Evolutionary conservation across 2,113 vertebrate genomes (phyloP), one percentile per base, ranked within the genome.

Genomic region (Prochilodus magdalenae): DNA sequence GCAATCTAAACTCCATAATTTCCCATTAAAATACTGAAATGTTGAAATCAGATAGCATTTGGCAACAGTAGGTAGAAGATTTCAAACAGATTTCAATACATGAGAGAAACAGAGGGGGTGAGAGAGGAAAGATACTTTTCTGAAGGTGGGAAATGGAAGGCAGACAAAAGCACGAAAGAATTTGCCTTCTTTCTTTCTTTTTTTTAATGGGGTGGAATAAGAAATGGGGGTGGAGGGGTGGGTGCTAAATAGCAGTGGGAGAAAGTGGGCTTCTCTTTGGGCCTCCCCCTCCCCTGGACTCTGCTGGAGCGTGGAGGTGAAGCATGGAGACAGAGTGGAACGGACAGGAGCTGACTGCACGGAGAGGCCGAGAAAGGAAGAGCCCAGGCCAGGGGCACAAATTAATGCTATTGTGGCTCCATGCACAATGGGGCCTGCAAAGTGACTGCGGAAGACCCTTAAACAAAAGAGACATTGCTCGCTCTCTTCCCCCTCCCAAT

Each of bases 401-500:
- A 94, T 94, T 94, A 95, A 95, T 93, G 91, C 94, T 91, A 94
- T 95, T 96, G 94, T 96, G 87, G 89, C 81, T 47, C 84, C 85
- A 85, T 87, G 88, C 92, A 96, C 95, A 96, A 95, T 94, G 91
- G 93, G 79, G 88, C 92, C 91, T 89, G 92, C 90, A 92, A 94
- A 95, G 93, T 93, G 94, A 94, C 94, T 95, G 92, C 89, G 83
- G 87, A 95, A 90, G 92, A 91, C 89, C 91, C 91, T 93, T 94
- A 94, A 94, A 95, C 93, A 95, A 94, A 93, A 86, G 86, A 80
- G 83, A 91, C 89, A 89, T 88, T 87, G 90, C 89, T 90, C 79
- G 78, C 89, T 88, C 84, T 85, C 87, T 89, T 60, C 86, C 84
- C 88, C 86, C 84, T 87, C 84, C 91, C 92, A 94, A 95, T 95